A percentile compares a stretch with the other conserved stretches of the same genome.
phyloP scores from a whole-genome alignment of 1,140 invertebrate genomes.

The Drosophila ironensis region DNA sequence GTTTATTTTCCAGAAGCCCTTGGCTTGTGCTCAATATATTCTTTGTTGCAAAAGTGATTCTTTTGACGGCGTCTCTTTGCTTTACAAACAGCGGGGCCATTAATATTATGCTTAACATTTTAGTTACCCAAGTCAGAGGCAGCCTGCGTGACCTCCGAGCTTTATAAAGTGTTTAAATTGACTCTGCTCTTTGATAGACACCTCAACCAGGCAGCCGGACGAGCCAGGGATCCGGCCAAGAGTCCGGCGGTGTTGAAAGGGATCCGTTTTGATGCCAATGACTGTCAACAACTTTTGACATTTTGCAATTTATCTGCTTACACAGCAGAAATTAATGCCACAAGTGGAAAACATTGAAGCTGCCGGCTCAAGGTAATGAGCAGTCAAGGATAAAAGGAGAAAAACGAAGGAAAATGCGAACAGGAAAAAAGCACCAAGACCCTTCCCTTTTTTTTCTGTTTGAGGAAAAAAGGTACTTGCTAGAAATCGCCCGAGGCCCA shows the following conservation, averaged over 20 bases:
- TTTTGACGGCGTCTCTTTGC: too few species aligned
- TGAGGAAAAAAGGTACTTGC: constrained; percentile 35
- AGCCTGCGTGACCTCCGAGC: background rate
- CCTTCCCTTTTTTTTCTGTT: constrained; percentile 27
- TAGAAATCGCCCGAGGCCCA: constrained; percentile 40
- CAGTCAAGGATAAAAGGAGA: background rate
- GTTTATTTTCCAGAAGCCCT: too few species aligned
- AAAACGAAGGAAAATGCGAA: background rate
- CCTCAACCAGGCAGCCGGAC: constrained; percentile 22
- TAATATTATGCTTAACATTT: too few species aligned
- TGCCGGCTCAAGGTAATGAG: constrained; percentile 33
- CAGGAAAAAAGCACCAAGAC: constrained; percentile 2
- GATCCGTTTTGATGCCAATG: constrained; percentile 67
- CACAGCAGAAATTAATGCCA: constrained; percentile 77
- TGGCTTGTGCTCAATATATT: too few species aligned
- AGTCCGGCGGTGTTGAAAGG: constrained; percentile 34
- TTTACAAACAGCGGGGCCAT: too few species aligned
- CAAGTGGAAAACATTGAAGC: constrained; percentile 50
- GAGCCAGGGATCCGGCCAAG: constrained; percentile 30
- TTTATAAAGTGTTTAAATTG: constrained; percentile 48
- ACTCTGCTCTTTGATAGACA: constrained; percentile 35
- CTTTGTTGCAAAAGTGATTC: too few species aligned
- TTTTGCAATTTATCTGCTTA: constrained; percentile 78
- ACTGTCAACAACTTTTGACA: constrained; percentile 64
- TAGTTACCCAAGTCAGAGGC: background rate